These are phyloP conservation scores for Drosophila kuntzei DNA, from an alignment of 2,888 invertebrate species.

Conservation along the genomic window DNA sequence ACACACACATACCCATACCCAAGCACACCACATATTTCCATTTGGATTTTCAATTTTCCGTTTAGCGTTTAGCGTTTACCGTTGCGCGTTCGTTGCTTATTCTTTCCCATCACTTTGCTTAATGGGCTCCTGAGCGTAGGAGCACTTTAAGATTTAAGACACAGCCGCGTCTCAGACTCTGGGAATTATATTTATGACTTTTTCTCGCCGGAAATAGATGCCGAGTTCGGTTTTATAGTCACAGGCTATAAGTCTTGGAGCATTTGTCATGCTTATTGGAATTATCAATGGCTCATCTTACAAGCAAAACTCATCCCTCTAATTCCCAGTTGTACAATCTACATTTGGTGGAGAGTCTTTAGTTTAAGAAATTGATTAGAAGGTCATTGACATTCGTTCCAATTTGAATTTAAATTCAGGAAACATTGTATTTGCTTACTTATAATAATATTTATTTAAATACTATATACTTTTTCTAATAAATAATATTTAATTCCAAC, in stretches of 20 bases:
- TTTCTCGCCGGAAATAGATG: slow-evolving; percentile 69
- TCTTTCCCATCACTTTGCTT: slow-evolving; percentile 63
- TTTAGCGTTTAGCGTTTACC: slow-evolving; percentile 63
- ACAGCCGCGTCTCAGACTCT: slow-evolving; percentile 45
- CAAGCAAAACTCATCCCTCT: slow-evolving; percentile 12
- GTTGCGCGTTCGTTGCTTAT: slow-evolving; percentile 35
- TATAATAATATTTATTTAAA: too few relatives aligned
- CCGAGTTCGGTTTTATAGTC: slow-evolving; percentile 52
- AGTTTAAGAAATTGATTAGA: neutral
- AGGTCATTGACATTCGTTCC: slow-evolving; percentile 24
- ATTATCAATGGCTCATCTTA: slow-evolving; percentile 61
- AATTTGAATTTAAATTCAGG: neutral
- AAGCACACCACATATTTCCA: slow-evolving; percentile 9
- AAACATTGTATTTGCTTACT: too few relatives aligned
- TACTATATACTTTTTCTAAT: too few relatives aligned
- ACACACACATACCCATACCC: slow-evolving; percentile 33
- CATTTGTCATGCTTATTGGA: slow-evolving; percentile 67
- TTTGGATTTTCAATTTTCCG: slow-evolving; percentile 63
- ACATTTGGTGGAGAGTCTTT: neutral
- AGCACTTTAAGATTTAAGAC: slow-evolving; percentile 49
- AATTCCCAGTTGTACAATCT: slow-evolving; percentile 17
- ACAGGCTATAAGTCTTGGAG: slow-evolving; percentile 35
- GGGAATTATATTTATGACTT: slow-evolving; percentile 60
- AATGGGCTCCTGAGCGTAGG: slow-evolving; percentile 58
- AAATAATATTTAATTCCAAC: neutral